Evolutionary conservation across 2,113 vertebrate species (phyloP), one percentile per base, ranked within the genome.

Genomic region (Caranx ignobilis): DNA sequence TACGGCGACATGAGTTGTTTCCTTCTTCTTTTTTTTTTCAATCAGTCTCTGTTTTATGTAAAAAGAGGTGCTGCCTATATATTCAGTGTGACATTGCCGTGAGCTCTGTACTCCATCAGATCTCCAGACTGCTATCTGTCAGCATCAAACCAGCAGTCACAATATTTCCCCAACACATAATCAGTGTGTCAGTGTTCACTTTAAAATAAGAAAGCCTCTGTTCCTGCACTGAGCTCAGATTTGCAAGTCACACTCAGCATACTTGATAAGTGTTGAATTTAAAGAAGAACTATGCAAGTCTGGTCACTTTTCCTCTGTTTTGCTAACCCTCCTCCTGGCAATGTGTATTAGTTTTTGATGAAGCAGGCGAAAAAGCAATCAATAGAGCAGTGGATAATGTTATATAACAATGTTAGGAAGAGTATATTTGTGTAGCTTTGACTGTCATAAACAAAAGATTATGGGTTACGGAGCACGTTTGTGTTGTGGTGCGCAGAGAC

Each of bases 111-210:
- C 56, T 73, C 50, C 15, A 63, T 79, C 54, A 67, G 61, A 81
- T 86, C 71, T 65, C 85, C 63, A 60, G n/a, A 81, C 61, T 34
- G 21, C 39, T 26, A 70, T 71, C 64, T 16, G 6, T 43, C 47
- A 65, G 76, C 39, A 41, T 71, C 69, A 70, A 76, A 75, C 77
- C 71, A 77, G 72, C 72, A 81, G 83, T 81, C 82, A 69, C 75
- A 55, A 52, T 62, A 57, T 86, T 71, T 54, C 84, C 75, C 32
- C 55, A 71, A 47, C 60, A 60, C 26, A 6, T 3, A 37, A 18
- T 35, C 18, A 48, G 61, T 39, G 18, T 75, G 34, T 77, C n/a
- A 18, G 0, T n/a, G 48, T 76, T 77, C 59, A 41, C 15, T 56
- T 43, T 19, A 15, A 71, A 77, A 41, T 16, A 12, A 72, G n/a